Conservation (phyloP, 2,888 invertebrate genomes). For the Lithophane leautieri region DNA sequence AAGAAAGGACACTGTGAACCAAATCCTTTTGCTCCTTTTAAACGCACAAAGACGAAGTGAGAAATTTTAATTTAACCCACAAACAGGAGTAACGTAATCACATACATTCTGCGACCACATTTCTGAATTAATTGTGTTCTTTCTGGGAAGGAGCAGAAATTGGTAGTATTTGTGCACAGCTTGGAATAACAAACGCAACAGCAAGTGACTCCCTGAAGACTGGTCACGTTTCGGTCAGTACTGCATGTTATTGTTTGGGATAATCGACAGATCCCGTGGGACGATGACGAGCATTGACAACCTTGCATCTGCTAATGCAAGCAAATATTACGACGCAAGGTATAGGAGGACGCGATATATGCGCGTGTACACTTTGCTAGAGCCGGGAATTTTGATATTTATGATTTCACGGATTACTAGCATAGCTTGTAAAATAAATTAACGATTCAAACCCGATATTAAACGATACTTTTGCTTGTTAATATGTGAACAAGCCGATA, state of each 20-base stretch:
- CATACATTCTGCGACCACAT: constrained; percentile 29
- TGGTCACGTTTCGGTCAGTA: constrained; percentile 69
- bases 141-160: constrained; percentile 72
- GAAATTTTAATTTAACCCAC: constrained; percentile 44
- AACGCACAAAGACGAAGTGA: constrained; percentile 39
- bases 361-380: neutral
- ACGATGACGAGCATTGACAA: constrained; percentile 71
- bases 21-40: constrained; percentile 35
- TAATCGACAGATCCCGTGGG: constrained; percentile 77
- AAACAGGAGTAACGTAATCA: constrained; percentile 41
- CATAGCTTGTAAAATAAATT: neutral
- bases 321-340: constrained; percentile 69
- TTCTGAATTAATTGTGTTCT: constrained; percentile 50
- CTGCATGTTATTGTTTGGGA: constrained; percentile 76
- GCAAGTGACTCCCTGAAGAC: constrained; percentile 61
- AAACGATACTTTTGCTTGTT: neutral
- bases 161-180: constrained; percentile 71
- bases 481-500: neutral
- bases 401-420: neutral
- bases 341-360: constrained; percentile 41
- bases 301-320: constrained; percentile 86
- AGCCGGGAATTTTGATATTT: neutral
- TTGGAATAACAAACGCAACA: constrained; percentile 81
- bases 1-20: neutral
- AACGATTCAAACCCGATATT: too few species aligned